Evolutionary conservation across 2,113 vertebrate genomes (phyloP).

Genomic region (Pteruthius melanotis): DNA sequence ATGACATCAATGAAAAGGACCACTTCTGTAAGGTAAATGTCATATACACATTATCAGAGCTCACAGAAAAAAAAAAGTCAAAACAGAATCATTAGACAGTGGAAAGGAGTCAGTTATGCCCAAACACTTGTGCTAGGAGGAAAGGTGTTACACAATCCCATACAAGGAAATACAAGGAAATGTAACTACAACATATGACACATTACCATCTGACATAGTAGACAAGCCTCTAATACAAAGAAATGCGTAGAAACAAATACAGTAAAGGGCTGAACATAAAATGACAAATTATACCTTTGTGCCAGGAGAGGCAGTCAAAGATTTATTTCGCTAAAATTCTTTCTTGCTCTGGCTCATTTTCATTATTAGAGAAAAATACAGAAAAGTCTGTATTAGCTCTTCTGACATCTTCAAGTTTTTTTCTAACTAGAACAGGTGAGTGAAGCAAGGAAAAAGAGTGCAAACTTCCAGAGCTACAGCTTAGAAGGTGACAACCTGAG

Average conservation of each 20-base stretch:
- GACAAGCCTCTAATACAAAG: background rate
- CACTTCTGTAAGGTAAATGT: background rate
- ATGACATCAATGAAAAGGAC: background rate
- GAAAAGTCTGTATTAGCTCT: background rate
- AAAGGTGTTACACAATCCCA: background rate
- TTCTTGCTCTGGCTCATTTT: background rate
- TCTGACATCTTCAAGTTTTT: background rate
- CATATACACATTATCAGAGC: background rate
- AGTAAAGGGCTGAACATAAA: background rate
- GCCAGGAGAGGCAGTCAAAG: background rate
- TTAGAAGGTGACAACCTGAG: background rate
- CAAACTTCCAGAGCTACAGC: background rate
- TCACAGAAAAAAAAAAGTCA: background rate
- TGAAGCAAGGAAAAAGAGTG: background rate
- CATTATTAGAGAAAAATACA: background rate
- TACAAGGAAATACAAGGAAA: background rate
- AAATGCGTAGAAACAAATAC: background rate
- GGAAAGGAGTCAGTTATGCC: background rate
- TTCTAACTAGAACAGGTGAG: background rate
- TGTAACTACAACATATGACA: background rate
- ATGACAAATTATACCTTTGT: background rate
- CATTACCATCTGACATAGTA: background rate
- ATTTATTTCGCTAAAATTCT: background rate
- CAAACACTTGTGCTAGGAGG: background rate
- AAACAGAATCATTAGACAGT: background rate